Evolutionary conservation across 2,888 invertebrate species (phyloP).

Genomic region (Diadegma fenestrale): DNA sequence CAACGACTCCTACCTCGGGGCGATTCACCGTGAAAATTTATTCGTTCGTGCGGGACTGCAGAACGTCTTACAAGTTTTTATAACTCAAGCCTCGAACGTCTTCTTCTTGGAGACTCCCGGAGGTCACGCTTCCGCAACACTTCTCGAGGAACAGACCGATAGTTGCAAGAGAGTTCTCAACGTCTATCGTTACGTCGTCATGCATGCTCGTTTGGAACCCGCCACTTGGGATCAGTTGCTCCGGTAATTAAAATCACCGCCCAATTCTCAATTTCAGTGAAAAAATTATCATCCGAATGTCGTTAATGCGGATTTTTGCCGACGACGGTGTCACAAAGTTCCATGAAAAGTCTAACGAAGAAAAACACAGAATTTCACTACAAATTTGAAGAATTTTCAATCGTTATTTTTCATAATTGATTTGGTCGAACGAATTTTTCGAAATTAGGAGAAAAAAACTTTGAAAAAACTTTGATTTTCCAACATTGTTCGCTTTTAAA

Average conservation of each 20-base stretch:
- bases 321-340: neutral
- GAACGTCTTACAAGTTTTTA: slow-evolving; percentile 94
- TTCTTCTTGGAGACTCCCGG: slow-evolving; percentile 90
- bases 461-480: neutral
- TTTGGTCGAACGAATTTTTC: neutral
- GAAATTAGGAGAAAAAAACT: neutral
- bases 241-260: slow-evolving; percentile 73
- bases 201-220: slow-evolving; percentile 97
- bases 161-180: slow-evolving; percentile 98
- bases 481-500: too few relatives aligned
- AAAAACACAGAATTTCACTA: neutral
- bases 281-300: neutral
- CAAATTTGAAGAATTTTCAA: neutral
- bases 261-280: too few relatives aligned
- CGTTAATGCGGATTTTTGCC: neutral
- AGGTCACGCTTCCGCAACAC: slow-evolving; percentile 86
- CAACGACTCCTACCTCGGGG: slow-evolving; percentile 95
- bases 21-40: slow-evolving; percentile 92
- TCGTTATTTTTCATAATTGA: neutral
- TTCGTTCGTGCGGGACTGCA: slow-evolving; percentile 94
- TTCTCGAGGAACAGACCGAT: slow-evolving; percentile 97
- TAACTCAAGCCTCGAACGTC: slow-evolving; percentile 97
- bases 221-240: slow-evolving; percentile 92
- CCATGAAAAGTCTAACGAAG: neutral
- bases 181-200: slow-evolving; percentile 98